Percentiles rank a stretch among this genome's conserved stretches.
Conservation (phyloP, 2,888 invertebrate genomes). For the Protodeltote pygarga region DNA sequence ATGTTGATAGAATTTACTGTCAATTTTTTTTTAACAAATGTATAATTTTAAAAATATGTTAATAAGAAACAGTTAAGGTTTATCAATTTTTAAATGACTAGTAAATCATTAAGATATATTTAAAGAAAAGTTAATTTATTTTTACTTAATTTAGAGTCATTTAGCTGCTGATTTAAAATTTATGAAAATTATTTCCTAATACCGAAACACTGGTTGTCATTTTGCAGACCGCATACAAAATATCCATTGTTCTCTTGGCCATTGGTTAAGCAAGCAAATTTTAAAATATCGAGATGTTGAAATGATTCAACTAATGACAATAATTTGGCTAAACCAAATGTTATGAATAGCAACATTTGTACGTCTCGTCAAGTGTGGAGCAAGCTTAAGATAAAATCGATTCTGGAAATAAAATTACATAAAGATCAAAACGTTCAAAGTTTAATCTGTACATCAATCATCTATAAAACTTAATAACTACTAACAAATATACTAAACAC, state of each 20-base stretch:
- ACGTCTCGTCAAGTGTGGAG: no score
- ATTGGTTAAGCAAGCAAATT: no score
- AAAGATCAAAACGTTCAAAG: neutral
- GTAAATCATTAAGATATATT: constrained; percentile 10
- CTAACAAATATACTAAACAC: neutral
- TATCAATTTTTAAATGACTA: constrained; percentile 1
- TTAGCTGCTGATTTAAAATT: neutral
- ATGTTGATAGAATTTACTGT: constrained; percentile 31
- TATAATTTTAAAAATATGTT: constrained; percentile 27
- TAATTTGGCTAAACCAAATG: no score
- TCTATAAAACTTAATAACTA: neutral
- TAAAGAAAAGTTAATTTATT: constrained; percentile 5
- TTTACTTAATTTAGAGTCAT: constrained; percentile 2
- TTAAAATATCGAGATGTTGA: no score
- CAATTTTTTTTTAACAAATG: constrained; percentile 16
- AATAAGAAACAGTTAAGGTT: constrained; percentile 17
- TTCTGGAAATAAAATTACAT: neutral
- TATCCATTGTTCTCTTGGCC: no score
- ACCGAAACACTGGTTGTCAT: no score
- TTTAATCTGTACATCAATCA: neutral
- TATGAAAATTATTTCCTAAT: neutral
- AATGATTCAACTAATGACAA: no score
- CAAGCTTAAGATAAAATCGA: neutral
- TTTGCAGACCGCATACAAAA: no score
- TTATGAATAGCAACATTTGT: no score